Evolutionary conservation across 2,113 vertebrate species (phyloP), one percentile per base, ranked within the genome.

Genomic region (Benitochromis conjunctus): DNA sequence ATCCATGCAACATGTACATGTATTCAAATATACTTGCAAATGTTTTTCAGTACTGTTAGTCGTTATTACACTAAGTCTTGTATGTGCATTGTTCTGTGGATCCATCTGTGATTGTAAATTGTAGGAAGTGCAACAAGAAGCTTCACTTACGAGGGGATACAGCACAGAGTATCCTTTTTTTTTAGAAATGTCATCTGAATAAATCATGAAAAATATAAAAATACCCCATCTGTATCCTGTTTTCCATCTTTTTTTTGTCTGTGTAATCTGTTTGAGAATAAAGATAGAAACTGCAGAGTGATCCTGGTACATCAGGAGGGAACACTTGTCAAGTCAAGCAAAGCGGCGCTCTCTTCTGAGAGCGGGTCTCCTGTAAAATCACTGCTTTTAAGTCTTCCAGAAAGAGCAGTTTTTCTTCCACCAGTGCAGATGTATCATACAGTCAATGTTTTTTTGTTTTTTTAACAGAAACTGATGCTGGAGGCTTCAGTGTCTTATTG

Each of bases 171-270:
- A 21, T 79, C 80, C 69, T 48, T 86, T 86, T 90, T 56, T 81
- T 62, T 36, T 36, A 93, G 80, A 51, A 31, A 76, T 76, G 46
- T 31, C 43, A 51, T 76, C 46, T 76, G 69, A 76, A 95, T 95
- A 94, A 95, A 88, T 92, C 85, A 95, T 95, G 79, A 13, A 43
- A 88, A 81, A 92, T 56, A 54, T 53, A 80, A 79, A 74, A 62
- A 74, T 79, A 80, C 86, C 81, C 60, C 46, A 14, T 58, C 16
- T 55, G 24, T 76, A 18, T 51, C 71, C 46, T 51, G 26, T 76
- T 76, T 51, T 51, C 69, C 46, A 19, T 51, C 6, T 38, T 53
- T 8, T 81, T 38, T 7, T 9, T 3, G 12, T 29, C 14, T 11
- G 16, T 43, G 46, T 79, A 80, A 58, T 18, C 71, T 78, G 21